These are phyloP conservation scores for Scaptomyza cyrtandrae DNA, from an alignment of 2,888 invertebrate genomes.

Conservation along the genomic window DNA sequence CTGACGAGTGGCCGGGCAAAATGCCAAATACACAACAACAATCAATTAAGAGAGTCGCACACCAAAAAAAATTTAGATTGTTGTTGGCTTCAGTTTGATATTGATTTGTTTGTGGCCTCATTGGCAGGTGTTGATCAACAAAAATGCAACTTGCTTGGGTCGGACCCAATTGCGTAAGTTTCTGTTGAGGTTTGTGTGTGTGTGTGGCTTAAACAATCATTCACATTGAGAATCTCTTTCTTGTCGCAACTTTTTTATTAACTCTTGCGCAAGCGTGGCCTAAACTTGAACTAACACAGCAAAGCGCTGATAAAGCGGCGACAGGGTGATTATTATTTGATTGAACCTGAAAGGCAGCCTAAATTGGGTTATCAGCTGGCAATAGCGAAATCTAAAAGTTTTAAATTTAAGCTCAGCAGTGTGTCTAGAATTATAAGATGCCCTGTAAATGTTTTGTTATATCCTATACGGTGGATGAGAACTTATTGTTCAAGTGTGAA, in stretches of 20 bases:
- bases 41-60: constrained; percentile 71
- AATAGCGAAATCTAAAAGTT: constrained; percentile 4
- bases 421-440: background rate
- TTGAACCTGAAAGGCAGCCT: constrained; percentile 47
- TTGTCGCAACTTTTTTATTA: constrained; percentile 25
- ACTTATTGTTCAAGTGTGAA: background rate
- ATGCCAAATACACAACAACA: constrained; percentile 69
- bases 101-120: constrained; percentile 57
- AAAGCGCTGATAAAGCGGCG: constrained; percentile 33
- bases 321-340: constrained; percentile 9
- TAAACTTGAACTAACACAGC: constrained; percentile 66
- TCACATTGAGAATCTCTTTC: constrained; percentile 43
- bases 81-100: constrained; percentile 2
- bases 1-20: constrained; percentile 76
- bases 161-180: constrained; percentile 60
- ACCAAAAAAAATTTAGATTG: constrained; percentile 16
- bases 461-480: background rate
- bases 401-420: background rate
- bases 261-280: constrained; percentile 44
- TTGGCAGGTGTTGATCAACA: constrained; percentile 77
- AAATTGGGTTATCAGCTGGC: constrained; percentile 60
- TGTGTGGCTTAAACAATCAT: background rate
- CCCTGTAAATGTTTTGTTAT: background rate
- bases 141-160: constrained; percentile 65
- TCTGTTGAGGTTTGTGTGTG: background rate